phyloP scores from a whole-genome alignment of 2,888 invertebrate genomes.

The Cataglyphis altisquamis region DNA sequence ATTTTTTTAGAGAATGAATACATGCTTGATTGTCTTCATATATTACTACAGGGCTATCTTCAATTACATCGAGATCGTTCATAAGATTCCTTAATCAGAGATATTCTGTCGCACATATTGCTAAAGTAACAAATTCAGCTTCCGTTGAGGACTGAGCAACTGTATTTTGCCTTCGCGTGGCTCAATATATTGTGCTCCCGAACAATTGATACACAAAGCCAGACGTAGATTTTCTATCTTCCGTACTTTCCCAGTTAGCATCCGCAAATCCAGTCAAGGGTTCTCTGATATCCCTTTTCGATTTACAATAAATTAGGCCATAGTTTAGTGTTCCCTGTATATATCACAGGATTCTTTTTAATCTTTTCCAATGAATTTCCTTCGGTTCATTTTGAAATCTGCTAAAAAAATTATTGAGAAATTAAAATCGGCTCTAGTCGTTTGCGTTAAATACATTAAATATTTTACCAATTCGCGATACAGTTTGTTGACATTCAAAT shows the following conservation, averaged over 20 bases:
- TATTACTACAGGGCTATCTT: too few species aligned
- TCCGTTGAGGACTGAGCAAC: too few species aligned
- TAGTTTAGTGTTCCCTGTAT: not conserved
- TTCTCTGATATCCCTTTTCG: not conserved
- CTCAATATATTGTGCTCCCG: too few species aligned
- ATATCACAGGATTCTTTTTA: not conserved
- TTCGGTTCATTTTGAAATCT: not conserved
- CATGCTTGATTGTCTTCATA: too few species aligned
- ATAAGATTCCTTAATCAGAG: too few species aligned
- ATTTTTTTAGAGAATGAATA: too few species aligned
- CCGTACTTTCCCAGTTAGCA: not conserved
- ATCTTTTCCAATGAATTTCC: not conserved
- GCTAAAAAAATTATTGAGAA: not conserved
- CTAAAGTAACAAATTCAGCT: too few species aligned
- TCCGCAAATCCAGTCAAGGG: not conserved
- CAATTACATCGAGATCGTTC: too few species aligned
- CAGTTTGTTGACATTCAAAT: not conserved
- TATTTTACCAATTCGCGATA: not conserved
- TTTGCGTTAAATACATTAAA: not conserved
- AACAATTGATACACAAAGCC: too few species aligned
- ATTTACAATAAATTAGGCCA: not conserved
- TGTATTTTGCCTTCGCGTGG: too few species aligned
- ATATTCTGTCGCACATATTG: too few species aligned
- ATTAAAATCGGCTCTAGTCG: not conserved
- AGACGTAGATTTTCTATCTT: too few species aligned